These are phyloP conservation scores for Ageneiosus marmoratus DNA, from an alignment of 2,113 vertebrate genomes.

Conservation along the genomic window DNA sequence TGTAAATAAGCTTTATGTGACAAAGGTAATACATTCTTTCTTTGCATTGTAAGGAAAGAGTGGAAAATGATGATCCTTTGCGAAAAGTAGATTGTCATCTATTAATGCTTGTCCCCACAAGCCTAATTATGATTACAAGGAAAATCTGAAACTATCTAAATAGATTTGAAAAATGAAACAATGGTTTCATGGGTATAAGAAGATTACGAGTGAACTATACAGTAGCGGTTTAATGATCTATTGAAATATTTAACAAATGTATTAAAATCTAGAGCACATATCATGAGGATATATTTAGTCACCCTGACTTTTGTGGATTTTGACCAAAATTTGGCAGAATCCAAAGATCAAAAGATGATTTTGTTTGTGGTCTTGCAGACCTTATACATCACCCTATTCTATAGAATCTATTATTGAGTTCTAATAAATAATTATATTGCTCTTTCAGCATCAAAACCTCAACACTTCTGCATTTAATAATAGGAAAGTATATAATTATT, in stretches of 20 bases:
- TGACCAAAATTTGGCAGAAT: not conserved
- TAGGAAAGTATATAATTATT: too few species aligned
- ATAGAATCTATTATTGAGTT: not conserved
- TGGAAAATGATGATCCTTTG: constrained; percentile 70
- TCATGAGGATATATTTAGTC: not conserved
- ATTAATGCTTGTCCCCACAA: constrained; percentile 52
- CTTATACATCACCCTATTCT: not conserved
- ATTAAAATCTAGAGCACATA: not conserved
- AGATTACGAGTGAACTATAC: not conserved
- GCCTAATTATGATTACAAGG: constrained; percentile 50
- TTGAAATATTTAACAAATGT: not conserved
- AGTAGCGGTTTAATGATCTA: not conserved
- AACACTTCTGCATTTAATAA: too few species aligned
- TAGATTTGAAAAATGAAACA: too few species aligned
- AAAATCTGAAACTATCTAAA: too few species aligned
- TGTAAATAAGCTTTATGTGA: constrained; percentile 80
- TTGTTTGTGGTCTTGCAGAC: not conserved
- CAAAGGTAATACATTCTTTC: constrained; percentile 64
- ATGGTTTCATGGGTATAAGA: not conserved
- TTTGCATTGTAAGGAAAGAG: constrained; percentile 72
- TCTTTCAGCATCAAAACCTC: not conserved
- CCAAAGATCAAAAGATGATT: not conserved
- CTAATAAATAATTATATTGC: not conserved
- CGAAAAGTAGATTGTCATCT: constrained; percentile 60
- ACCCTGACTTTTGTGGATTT: not conserved